Base-by-base conservation (phyloP, 2,113 vertebrate genomes). In the Centropus unirufus region DNA sequence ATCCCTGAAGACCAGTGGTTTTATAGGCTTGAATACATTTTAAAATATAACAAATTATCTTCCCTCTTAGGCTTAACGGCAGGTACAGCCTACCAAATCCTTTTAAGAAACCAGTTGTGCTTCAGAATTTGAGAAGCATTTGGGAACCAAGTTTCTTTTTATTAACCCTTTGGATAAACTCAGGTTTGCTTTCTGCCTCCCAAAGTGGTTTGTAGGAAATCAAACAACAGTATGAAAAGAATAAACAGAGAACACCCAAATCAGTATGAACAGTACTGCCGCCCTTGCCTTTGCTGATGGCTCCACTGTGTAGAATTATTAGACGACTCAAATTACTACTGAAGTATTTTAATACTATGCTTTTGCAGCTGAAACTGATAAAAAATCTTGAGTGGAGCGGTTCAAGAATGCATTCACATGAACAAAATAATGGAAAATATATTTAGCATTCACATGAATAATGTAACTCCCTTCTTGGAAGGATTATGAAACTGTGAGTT, bases 381-480 rank as follows among this genome's bases (percentile, higher is more conserved):
- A 82, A 95, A 89, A 89, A 66, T 91, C 44, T 94, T 83, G 52
- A 87, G 86, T 72, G 23, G 39, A 74, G 73, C 77, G 47, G 66
- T 82, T 96, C 94, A 97, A 95, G 85, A 96, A 92, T 51, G 61
- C 78, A 88, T 92, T 95, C 92, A 58, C 40, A 92, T 92, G 83
- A 92, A 95, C 62, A 94, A 95, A 96, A 93, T 94, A 95, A 91
- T 77, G 95, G 92, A 97, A 97, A 97, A 95, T 97, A 85, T 86
- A 97, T 96, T 97, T 96, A 95, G 85, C 82, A 91, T 95, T 95
- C 86, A 92, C 94, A 93, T 96, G 94, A 97, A 97, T 94, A 96
- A 89, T 96, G 51, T 74, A 96, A 95, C 39, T 96, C 69, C 42
- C 77, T 92, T 96, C 94, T 96, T 96, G 96, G 96, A 94, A 97